These are phyloP conservation scores for Gymnocheta viridis DNA, from an alignment of 2,888 invertebrate species.

Conservation along the genomic window DNA sequence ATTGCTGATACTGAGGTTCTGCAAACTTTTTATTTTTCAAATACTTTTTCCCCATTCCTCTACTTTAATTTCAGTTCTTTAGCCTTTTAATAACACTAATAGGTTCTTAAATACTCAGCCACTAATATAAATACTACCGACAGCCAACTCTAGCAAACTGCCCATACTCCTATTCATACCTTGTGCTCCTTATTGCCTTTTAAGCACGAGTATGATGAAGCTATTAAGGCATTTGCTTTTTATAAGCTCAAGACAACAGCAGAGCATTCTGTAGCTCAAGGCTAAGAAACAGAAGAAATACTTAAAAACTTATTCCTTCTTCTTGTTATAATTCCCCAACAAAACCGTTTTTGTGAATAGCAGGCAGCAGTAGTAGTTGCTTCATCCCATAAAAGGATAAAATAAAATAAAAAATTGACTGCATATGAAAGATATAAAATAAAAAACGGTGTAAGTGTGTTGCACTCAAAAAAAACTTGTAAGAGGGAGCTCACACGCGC, in stretches of 20 bases:
- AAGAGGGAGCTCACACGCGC: constrained; percentile 22
- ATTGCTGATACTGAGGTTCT: too few species aligned
- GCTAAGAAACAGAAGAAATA: constrained; percentile 41
- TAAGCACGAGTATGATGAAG: constrained; percentile 49
- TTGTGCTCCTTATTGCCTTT: constrained; percentile 14
- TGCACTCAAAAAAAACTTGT: background rate
- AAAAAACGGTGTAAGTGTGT: background rate
- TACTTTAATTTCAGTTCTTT: constrained; percentile 14
- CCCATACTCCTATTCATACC: background rate
- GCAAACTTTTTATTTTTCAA: background rate
- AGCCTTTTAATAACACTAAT: constrained; percentile 62
- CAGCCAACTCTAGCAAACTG: background rate
- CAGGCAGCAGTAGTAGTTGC: background rate
- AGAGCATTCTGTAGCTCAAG: constrained; percentile 25
- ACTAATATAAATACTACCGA: constrained; percentile 26
- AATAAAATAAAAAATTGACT: constrained; percentile 14
- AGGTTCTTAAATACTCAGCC: constrained; percentile 60
- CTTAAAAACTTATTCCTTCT: constrained; percentile 33
- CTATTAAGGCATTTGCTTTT: constrained; percentile 36
- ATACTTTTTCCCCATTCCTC: background rate
- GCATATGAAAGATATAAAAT: constrained; percentile 22
- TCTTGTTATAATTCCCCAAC: background rate
- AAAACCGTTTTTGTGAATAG: constrained; percentile 1
- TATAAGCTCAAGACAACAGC: constrained; percentile 14
- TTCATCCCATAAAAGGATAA: background rate